phyloP scores from a whole-genome alignment of 2,888 invertebrate species.

The Apodemia zela region DNA sequence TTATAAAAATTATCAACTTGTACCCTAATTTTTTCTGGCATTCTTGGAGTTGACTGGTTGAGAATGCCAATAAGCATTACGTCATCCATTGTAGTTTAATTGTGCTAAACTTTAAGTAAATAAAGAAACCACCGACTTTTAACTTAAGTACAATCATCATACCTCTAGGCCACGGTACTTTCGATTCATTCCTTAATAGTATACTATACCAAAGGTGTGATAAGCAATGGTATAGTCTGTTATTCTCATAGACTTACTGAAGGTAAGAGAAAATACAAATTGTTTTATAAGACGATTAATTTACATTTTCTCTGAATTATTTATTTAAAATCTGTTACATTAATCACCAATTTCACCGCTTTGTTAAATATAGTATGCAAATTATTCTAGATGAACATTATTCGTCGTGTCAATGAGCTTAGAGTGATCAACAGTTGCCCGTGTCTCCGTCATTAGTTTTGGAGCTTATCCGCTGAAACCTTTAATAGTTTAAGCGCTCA shows the following conservation, averaged over 20 bases:
- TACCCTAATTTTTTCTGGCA: no score
- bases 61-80: no score
- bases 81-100: no score
- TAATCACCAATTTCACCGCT: constrained; percentile 1
- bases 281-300: background rate
- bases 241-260: background rate
- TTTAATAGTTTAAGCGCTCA: constrained; percentile 58
- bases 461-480: constrained; percentile 55
- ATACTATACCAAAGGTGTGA: no score
- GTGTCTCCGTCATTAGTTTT: constrained; percentile 54
- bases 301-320: constrained; percentile 1
- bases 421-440: constrained; percentile 46
- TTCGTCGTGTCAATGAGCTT: constrained; percentile 29
- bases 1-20: no score
- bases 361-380: constrained; percentile 17
- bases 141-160: no score
- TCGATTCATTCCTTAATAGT: no score
- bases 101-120: no score
- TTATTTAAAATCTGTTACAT: constrained; percentile 6
- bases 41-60: no score
- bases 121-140: no score
- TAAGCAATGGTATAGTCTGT: background rate
- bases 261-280: background rate
- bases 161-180: no score
- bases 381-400: constrained; percentile 16